These are phyloP conservation scores for Proterorhinus semilunaris DNA, from an alignment of 2,113 vertebrate species.

Conservation along the genomic window DNA sequence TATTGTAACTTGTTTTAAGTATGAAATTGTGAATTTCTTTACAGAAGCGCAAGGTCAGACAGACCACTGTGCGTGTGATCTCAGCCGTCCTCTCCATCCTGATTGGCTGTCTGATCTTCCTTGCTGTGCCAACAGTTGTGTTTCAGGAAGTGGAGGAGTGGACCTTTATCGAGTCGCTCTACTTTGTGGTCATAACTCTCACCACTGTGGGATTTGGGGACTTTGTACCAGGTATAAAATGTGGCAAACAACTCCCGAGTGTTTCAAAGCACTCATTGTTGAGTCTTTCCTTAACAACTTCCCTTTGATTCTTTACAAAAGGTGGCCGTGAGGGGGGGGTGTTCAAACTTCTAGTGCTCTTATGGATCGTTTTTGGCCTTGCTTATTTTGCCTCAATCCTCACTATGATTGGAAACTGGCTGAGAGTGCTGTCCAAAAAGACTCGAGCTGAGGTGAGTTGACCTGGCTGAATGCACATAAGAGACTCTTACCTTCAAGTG, in stretches of 20 bases:
- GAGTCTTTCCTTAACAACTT: background rate
- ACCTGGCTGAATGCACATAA: background rate
- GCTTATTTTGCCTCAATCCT: conserved; percentile 94
- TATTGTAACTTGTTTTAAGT: background rate
- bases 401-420: conserved; percentile 91
- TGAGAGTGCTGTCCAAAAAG: conserved; percentile 83
- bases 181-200: conserved; percentile 90
- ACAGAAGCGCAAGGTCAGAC: conserved; percentile 83
- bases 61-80: conserved; percentile 82
- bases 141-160: conserved; percentile 85
- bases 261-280: background rate
- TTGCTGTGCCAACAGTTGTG: conserved; percentile 82
- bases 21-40: conserved; percentile 16
- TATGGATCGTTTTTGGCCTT: conserved; percentile 90
- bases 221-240: conserved; percentile 82
- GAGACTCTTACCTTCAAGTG: no score
- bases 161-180: conserved; percentile 83
- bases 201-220: conserved; percentile 92
- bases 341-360: conserved; percentile 87
- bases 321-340: conserved; percentile 51
- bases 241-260: background rate
- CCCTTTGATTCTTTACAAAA: background rate
- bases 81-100: conserved; percentile 88
- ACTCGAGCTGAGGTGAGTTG: conserved; percentile 85
- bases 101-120: conserved; percentile 87